Conservation (phyloP, 1,140 invertebrate species). For the Onthophagus taurus region DNA sequence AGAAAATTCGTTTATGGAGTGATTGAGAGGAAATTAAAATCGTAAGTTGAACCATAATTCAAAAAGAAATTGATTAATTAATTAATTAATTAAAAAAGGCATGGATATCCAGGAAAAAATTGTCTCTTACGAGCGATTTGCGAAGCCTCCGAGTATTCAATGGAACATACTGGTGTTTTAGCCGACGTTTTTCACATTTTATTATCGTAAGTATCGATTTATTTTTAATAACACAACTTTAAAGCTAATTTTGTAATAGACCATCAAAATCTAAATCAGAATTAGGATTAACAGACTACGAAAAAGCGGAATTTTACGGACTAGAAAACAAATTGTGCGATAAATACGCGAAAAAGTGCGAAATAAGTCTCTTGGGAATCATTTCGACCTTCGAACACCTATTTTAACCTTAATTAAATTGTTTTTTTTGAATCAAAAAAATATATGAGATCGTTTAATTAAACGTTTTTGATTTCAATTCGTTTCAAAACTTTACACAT, state of each 20-base stretch:
- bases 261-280: slow-evolving; percentile 38
- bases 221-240: not conserved
- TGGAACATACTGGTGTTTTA: slow-evolving; percentile 40
- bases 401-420: no score
- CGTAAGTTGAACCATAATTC: slow-evolving; percentile 23
- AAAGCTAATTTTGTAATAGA: slow-evolving; percentile 30
- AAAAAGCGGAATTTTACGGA: slow-evolving; percentile 34
- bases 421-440: no score
- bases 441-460: no score
- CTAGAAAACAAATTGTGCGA: slow-evolving; percentile 31
- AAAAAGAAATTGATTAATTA: not conserved
- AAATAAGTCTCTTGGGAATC: no score
- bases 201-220: slow-evolving; percentile 38
- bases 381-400: no score
- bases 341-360: slow-evolving; percentile 33
- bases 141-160: slow-evolving; percentile 36
- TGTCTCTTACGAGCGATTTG: slow-evolving; percentile 43
- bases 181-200: slow-evolving; percentile 43
- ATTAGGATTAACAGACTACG: slow-evolving; percentile 35
- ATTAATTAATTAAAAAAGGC: slow-evolving; percentile 15
- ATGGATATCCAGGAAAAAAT: slow-evolving; percentile 42
- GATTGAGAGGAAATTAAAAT: slow-evolving; percentile 29
- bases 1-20: slow-evolving; percentile 25
- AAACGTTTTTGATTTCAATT: no score
- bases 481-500: no score